These are phyloP conservation scores for Argynnis bischoffii DNA, from an alignment of 2,888 invertebrate species.

Conservation along the genomic window DNA sequence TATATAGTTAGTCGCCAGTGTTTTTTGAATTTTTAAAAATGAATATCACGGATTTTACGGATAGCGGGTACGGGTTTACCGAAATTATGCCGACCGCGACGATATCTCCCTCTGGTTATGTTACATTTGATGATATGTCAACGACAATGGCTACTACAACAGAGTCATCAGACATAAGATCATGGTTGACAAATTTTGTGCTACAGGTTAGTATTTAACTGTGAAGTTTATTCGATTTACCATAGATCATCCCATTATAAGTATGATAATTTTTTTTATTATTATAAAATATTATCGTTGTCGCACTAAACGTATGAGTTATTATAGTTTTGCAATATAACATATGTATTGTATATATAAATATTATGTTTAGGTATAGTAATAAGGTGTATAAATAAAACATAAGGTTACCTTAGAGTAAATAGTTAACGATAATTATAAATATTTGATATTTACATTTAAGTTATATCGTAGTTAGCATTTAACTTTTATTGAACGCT, in stretches of 20 bases:
- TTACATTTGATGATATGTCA: slow-evolving; percentile 29
- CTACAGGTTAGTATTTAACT: slow-evolving; percentile 59
- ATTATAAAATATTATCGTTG: no score
- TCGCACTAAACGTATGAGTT: no score
- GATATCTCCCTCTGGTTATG: slow-evolving; percentile 26
- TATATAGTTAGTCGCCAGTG: slow-evolving; percentile 39
- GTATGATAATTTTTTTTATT: background rate
- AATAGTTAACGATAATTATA: no score
- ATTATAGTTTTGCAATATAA: no score
- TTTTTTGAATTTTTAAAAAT: slow-evolving; percentile 44
- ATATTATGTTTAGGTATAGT: no score
- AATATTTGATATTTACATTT: no score
- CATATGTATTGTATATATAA: no score
- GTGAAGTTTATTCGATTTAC: no score
- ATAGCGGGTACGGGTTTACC: slow-evolving; percentile 29
- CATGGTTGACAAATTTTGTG: slow-evolving; percentile 63
- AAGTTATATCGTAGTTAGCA: no score
- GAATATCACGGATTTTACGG: slow-evolving; percentile 43
- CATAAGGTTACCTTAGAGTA: no score
- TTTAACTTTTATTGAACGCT: no score
- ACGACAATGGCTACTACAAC: slow-evolving; percentile 42
- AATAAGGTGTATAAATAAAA: no score
- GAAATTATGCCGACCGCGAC: slow-evolving; percentile 26
- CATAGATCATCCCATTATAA: background rate
- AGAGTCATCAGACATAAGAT: slow-evolving; percentile 53